These are phyloP conservation scores for Leptodirus hochenwartii DNA, from an alignment of 2,888 invertebrate genomes.

Conservation along the genomic window DNA sequence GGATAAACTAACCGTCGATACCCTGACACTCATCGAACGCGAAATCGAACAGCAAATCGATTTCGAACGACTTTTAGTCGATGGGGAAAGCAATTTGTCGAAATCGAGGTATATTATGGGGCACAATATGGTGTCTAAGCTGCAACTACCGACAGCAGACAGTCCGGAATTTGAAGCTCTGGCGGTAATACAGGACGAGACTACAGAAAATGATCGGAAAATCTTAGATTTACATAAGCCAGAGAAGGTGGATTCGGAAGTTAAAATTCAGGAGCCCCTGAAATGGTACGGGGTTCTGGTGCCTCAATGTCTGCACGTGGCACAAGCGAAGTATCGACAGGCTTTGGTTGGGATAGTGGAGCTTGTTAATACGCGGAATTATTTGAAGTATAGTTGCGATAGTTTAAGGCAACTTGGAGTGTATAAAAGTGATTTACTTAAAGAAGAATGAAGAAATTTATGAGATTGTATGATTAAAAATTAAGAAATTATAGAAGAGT, in stretches of 20 bases:
- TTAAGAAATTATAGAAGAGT: too few relatives aligned
- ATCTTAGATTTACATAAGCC: conserved; percentile 21
- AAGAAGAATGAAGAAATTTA: too few relatives aligned
- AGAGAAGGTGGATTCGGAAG: conserved; percentile 21
- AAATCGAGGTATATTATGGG: conserved; percentile 68
- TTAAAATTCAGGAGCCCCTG: conserved; percentile 45
- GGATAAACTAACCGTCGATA: conserved; percentile 48
- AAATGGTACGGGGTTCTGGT: conserved; percentile 79
- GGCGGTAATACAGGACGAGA: conserved; percentile 21
- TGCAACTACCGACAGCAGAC: conserved; percentile 52
- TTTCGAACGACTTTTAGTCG: conserved; percentile 47
- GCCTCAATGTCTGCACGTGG: conserved; percentile 56
- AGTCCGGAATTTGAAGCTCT: conserved; percentile 31
- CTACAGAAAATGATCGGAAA: too few relatives aligned
- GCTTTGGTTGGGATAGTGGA: conserved; percentile 46
- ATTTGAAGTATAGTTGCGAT: conserved; percentile 28
- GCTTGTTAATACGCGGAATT: conserved; percentile 48
- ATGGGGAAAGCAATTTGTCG: conserved; percentile 55
- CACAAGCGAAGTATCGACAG: conserved; percentile 55
- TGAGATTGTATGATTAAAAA: too few relatives aligned
- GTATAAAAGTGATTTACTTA: too few relatives aligned
- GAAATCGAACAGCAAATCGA: conserved; percentile 46
- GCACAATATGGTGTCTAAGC: conserved; percentile 46
- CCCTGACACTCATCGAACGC: conserved; percentile 55
- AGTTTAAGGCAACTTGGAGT: too few relatives aligned